These are phyloP conservation scores for Epinephelus awoara DNA, from an alignment of 2,797 vertebrate species.

Conservation along the genomic window DNA sequence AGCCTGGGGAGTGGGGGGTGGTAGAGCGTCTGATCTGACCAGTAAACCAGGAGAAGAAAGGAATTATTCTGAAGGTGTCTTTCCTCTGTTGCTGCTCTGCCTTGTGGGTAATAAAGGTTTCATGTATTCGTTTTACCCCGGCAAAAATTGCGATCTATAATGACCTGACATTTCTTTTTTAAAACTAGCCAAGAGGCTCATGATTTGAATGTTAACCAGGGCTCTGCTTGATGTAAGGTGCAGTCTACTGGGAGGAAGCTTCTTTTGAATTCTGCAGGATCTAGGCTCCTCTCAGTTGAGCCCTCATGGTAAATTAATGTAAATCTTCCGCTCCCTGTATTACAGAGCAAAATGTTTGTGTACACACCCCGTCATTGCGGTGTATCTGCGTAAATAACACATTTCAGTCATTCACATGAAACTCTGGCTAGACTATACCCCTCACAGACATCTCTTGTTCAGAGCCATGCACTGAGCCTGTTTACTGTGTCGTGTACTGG, in stretches of 20 bases:
- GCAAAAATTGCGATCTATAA: conserved; percentile 89
- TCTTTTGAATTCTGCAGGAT: conserved; percentile 71
- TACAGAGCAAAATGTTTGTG: conserved; percentile 37
- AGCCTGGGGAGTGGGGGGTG: conserved; percentile 20
- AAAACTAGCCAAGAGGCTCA: conserved; percentile 82
- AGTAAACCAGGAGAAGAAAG: conserved; percentile 80
- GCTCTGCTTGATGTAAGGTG: conserved; percentile 70
- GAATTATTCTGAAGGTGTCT: conserved; percentile 85
- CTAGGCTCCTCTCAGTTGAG: conserved; percentile 50
- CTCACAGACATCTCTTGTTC: conserved; percentile 41
- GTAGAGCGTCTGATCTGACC: conserved; percentile 73
- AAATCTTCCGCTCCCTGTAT: conserved; percentile 42
- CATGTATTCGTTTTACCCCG: conserved; percentile 88
- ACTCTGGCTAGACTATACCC: conserved; percentile 6
- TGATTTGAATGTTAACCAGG: conserved; percentile 88
- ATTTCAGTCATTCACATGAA: conserved; percentile 28
- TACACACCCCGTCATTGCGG: conserved; percentile 22
- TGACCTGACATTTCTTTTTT: conserved; percentile 89
- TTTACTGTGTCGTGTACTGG: conserved; percentile 49
- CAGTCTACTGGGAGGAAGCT: conserved; percentile 66
- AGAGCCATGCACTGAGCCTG: conserved; percentile 44
- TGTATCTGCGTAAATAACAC: conserved; percentile 27
- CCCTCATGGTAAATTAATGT: conserved; percentile 63
- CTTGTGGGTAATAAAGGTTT: conserved; percentile 91
- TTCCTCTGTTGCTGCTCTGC: conserved; percentile 77